These are phyloP conservation scores for Avahi laniger DNA, from an alignment of 2,797 vertebrate genomes.

Conservation along the genomic window DNA sequence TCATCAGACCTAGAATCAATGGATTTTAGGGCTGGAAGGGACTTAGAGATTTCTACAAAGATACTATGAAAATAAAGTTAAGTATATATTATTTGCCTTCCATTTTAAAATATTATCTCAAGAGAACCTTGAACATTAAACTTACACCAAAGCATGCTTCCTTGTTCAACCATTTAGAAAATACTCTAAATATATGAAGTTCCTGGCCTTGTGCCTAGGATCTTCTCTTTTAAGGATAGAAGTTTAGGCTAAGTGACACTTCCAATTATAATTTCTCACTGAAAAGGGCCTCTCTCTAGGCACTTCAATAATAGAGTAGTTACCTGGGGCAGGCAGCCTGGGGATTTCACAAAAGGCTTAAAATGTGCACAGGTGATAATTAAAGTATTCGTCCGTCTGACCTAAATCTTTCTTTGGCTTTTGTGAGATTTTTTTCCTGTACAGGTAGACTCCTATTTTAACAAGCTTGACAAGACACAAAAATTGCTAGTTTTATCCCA, in stretches of 20 bases:
- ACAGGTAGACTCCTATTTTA: constrained; percentile 52
- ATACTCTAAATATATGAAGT: constrained; percentile 75
- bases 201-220: constrained; percentile 78
- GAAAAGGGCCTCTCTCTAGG: constrained; percentile 76
- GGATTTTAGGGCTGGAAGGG: background rate
- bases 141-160: constrained; percentile 67
- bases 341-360: constrained; percentile 73
- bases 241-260: constrained; percentile 81
- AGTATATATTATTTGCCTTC: constrained; percentile 75
- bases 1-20: background rate
- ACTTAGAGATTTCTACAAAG: constrained; percentile 27
- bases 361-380: constrained; percentile 69
- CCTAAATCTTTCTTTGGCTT: constrained; percentile 75
- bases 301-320: constrained; percentile 62
- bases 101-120: constrained; percentile 54
- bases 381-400: constrained; percentile 63
- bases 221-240: constrained; percentile 75
- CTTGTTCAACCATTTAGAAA: constrained; percentile 77
- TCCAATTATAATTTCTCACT: constrained; percentile 82
- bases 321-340: constrained; percentile 32
- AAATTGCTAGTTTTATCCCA: constrained; percentile 48
- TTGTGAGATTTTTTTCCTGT: constrained; percentile 56
- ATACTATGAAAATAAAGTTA: constrained; percentile 66
- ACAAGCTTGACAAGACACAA: constrained; percentile 35
- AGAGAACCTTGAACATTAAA: constrained; percentile 74